A percentile compares a stretch with the other conserved stretches of the same genome.
Conservation (phyloP, 2,888 invertebrate genomes). For the Craniophora ligustri region DNA sequence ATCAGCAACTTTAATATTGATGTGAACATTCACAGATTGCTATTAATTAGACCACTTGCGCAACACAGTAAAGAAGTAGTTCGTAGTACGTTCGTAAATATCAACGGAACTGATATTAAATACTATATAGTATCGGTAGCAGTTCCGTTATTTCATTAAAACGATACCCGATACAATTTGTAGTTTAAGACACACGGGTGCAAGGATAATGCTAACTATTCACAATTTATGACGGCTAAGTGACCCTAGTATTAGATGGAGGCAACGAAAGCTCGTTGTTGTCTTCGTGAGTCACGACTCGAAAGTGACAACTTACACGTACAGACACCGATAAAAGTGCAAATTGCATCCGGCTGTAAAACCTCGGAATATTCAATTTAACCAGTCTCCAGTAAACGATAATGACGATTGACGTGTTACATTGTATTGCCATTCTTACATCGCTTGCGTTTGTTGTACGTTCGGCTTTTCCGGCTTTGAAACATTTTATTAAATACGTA, state of each 20-base stretch:
- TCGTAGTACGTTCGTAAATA: neutral
- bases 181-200: conserved; percentile 44
- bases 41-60: conserved; percentile 46
- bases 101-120: conserved; percentile 19
- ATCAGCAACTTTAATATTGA: conserved; percentile 36
- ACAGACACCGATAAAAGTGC: conserved; percentile 63
- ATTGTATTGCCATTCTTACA: conserved; percentile 23
- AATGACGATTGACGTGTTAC: conserved; percentile 20
- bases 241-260: conserved; percentile 61
- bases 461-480: conserved; percentile 2
- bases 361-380: conserved; percentile 38
- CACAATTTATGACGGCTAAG: conserved; percentile 66
- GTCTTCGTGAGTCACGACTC: conserved; percentile 79
- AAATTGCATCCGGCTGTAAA: conserved; percentile 59
- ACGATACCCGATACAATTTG: conserved; percentile 37
- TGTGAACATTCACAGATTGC: conserved; percentile 28
- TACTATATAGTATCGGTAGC: neutral
- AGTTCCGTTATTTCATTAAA: neutral
- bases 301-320: conserved; percentile 79
- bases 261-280: conserved; percentile 70
- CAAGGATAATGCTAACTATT: conserved; percentile 64
- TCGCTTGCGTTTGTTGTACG: conserved; percentile 7
- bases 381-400: conserved; percentile 28
- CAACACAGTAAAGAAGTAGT: conserved; percentile 16
- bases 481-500: too few species aligned